Base-by-base conservation (phyloP, 2,113 vertebrate species). In the Carassius carassius region DNA sequence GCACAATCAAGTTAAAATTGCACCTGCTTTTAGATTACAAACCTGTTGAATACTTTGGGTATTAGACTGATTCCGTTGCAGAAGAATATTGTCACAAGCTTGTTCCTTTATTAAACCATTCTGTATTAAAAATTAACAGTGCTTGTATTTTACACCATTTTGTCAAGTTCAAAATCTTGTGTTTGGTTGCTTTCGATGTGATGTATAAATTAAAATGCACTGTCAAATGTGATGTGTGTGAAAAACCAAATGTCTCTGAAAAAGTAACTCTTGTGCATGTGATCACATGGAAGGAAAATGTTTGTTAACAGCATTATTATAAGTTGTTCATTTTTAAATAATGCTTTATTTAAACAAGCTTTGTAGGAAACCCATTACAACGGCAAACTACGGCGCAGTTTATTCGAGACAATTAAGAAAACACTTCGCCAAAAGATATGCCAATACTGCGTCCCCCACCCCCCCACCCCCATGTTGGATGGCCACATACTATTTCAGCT, bases 341-440 rank as follows among this genome's bases (percentile, higher is more conserved):
- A 90, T 90, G 88, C 91, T 92, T 90, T 92, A 90, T 91, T 91
- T 83, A 88, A 89, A 86, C 41, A 86, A 80, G 79, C 69, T 74
- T 73, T 84, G n/a, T 86, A 49, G 85, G 60, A 85, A 76, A 87
- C 74, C 72, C 75, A 70, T 84, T 72, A 89, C 86, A 88, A 74
- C 78, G 79, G 87, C 49, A 88, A 84, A 83, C 72, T 67, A 41
- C 25, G 62, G 65, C 44, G 79, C 77, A 83, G 56, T 82, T 82
- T 58, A 63, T 85, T 63, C 6, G 67, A 21, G 32, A 84, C 60
- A 79, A 29, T 85, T 56, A 86, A 72, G 62, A 49, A 78, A 83
- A 37, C 60, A 63, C 79, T 74, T 60, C n/a, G 23, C 21, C 51
- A 86, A 69, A 70, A 58, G 12, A 62, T 54, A 81, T 10, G 14